Evolutionary conservation across 2,113 vertebrate species (phyloP).

Genomic region (Aplodontia rufa): DNA sequence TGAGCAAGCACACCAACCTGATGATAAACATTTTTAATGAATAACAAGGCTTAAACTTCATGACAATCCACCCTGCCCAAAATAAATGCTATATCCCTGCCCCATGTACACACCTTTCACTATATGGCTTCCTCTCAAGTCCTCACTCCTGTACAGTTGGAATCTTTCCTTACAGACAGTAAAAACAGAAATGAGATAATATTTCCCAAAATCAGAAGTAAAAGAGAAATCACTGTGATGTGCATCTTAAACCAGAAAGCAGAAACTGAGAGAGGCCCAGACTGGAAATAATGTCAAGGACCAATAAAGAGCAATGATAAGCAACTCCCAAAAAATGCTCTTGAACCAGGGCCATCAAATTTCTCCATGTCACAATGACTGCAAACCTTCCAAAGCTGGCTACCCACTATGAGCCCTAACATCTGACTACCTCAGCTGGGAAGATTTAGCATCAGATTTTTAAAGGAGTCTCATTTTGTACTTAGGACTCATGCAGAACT

Average conservation of each 20-base stretch:
- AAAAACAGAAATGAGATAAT: neutral
- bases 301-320: neutral
- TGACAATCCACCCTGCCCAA: neutral
- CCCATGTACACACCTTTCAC: neutral
- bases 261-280: neutral
- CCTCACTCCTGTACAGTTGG: neutral
- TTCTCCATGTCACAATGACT: neutral
- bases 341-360: neutral
- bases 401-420: neutral
- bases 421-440: neutral
- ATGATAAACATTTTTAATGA: neutral
- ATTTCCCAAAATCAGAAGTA: conserved; percentile 21
- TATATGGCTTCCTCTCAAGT: neutral
- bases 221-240: neutral
- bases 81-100: neutral
- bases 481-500: neutral
- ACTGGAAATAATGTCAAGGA: neutral
- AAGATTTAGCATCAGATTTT: neutral
- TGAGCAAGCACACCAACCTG: neutral
- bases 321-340: neutral
- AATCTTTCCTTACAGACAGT: neutral
- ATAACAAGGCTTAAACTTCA: neutral
- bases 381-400: neutral
- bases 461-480: neutral
- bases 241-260: conserved; percentile 1